phyloP scores from a whole-genome alignment of 1,140 invertebrate species.

The Littorina saxatilis region DNA sequence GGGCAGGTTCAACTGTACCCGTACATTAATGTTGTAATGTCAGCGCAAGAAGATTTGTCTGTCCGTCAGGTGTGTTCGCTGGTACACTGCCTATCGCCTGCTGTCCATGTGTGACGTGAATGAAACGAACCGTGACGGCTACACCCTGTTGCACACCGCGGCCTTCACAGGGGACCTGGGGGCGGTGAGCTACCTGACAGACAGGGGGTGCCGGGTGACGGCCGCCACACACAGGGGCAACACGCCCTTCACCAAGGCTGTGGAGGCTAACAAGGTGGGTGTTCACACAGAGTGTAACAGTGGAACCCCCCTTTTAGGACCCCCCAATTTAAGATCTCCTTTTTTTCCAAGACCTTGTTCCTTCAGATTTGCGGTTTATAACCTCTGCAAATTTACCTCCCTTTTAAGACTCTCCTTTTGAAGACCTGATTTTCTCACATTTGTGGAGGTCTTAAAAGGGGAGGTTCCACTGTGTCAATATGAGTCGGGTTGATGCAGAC shows the following conservation, averaged over 20 bases:
- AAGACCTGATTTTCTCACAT: background rate
- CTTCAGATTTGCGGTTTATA: no score
- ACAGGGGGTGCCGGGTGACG: background rate
- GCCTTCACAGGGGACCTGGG: conserved; percentile 6
- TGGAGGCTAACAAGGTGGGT: conserved; percentile 7
- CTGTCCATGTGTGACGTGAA: conserved; percentile 16
- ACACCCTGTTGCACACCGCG: background rate
- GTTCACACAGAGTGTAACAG: background rate
- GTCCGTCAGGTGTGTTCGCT: background rate
- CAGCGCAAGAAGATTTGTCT: no score
- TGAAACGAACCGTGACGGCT: conserved; percentile 3
- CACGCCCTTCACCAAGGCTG: conserved; percentile 18
- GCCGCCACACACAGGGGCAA: background rate
- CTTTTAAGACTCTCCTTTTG: no score
- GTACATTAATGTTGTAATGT: no score
- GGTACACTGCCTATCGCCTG: conserved; percentile 16
- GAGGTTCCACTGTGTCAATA: no score
- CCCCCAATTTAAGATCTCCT: no score
- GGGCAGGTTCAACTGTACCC: no score
- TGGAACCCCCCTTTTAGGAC: background rate
- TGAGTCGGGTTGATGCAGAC: no score
- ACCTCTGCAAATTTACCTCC: no score
- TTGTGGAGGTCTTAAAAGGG: no score
- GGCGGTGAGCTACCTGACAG: background rate
- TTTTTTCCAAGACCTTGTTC: no score